Evolutionary conservation across 2,113 vertebrate genomes (phyloP).

Genomic region (Helogale parvula): DNA sequence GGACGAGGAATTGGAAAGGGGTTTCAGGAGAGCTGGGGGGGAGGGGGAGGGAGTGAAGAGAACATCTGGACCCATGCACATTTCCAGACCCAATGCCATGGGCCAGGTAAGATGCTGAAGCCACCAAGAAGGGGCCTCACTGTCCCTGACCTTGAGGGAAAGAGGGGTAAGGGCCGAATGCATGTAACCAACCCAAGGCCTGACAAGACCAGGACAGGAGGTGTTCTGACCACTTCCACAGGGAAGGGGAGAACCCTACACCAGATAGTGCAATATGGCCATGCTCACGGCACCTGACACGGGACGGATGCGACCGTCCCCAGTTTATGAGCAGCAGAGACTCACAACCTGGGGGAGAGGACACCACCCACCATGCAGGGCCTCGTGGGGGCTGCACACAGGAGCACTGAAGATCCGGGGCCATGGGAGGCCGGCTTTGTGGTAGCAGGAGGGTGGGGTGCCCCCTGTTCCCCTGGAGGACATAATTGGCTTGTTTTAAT

Average conservation of each 20-base stretch:
- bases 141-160: neutral
- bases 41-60: neutral
- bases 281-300: rapidly evolving
- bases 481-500: no score
- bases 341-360: neutral
- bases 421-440: neutral
- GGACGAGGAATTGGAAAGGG: neutral
- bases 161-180: neutral
- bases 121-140: neutral
- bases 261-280: neutral
- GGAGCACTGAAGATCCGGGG: neutral
- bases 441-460: neutral
- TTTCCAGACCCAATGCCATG: rapidly evolving
- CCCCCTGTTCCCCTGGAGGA: neutral
- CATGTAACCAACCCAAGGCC: neutral
- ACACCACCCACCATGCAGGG: rapidly evolving
- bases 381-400: rapidly evolving
- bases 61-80: rapidly evolving
- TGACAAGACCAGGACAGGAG: neutral
- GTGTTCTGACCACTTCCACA: rapidly evolving
- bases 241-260: neutral
- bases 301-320: neutral
- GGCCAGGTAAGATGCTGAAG: neutral
- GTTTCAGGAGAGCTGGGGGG: neutral
- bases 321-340: neutral